phyloP scores from a whole-genome alignment of 2,113 vertebrate genomes.

The Eonycteris spelaea region DNA sequence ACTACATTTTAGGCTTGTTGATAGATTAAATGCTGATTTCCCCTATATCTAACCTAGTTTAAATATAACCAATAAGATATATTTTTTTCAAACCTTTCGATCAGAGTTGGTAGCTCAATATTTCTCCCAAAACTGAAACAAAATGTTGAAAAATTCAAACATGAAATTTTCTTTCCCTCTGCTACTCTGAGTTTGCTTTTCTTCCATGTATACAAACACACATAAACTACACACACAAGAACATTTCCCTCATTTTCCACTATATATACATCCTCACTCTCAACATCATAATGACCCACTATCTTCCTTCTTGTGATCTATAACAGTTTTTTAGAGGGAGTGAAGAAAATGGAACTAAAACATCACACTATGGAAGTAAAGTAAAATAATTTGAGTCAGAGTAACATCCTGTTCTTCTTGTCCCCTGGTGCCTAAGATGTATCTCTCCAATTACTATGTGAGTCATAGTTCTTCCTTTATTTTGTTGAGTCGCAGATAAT shows the following conservation, averaged over 20 bases:
- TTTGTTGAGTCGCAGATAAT: not conserved
- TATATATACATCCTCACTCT: not conserved
- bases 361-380: not conserved
- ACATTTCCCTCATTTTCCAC: not conserved
- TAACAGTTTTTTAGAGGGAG: not conserved
- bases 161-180: not conserved
- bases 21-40: not conserved
- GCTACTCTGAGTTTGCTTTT: not conserved
- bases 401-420: constrained; percentile 38
- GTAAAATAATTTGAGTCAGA: constrained; percentile 22
- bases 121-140: not conserved
- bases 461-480: not conserved
- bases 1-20: not conserved
- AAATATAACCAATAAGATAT: not conserved
- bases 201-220: not conserved
- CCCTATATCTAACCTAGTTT: not conserved
- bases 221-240: not conserved
- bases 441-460: not conserved
- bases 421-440: not conserved
- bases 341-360: constrained; percentile 15
- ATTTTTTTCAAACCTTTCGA: not conserved
- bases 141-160: not conserved
- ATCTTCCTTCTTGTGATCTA: not conserved
- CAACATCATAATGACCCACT: not conserved
- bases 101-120: not conserved